Percentiles rank a stretch among this genome's conserved stretches.
Conservation (phyloP, 2,113 vertebrate genomes). For the Pycnonotus jocosus region DNA sequence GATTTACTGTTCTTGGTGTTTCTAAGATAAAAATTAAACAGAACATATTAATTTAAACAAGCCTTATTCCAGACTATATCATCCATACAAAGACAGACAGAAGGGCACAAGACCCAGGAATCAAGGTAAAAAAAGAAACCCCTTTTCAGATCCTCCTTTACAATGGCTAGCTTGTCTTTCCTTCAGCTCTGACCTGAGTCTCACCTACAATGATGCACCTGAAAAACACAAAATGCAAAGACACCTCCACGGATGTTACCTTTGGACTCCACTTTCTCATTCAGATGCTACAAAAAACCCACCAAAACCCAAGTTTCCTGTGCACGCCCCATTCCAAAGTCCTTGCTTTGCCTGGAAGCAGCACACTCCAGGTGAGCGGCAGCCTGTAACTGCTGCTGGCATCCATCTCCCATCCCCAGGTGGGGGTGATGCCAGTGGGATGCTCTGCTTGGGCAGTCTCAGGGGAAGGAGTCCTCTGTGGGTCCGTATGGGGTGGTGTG, state of each 20-base stretch:
- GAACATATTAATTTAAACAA: conserved; percentile 8
- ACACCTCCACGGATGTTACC: neutral
- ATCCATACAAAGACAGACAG: neutral
- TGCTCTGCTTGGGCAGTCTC: neutral
- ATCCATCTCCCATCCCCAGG: accelerated
- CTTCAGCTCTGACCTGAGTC: neutral
- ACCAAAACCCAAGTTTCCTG: neutral
- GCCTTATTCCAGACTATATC: neutral
- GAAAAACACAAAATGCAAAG: neutral
- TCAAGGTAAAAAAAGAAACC: neutral
- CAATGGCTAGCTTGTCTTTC: neutral
- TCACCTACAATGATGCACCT: neutral
- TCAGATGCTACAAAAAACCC: neutral
- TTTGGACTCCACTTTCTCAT: neutral
- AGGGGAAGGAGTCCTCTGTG: neutral
- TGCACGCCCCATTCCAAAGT: neutral
- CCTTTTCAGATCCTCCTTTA: neutral
- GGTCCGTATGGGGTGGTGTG: accelerated
- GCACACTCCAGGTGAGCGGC: neutral
- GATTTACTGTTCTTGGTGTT: conserved; percentile 7
- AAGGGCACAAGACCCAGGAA: neutral
- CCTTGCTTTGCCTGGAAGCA: neutral
- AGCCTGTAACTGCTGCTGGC: neutral
- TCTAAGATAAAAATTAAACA: conserved; percentile 8
- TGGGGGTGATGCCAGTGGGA: neutral